phyloP scores from a whole-genome alignment of 2,888 invertebrate genomes.

The Sphaerophoria rueppellii region DNA sequence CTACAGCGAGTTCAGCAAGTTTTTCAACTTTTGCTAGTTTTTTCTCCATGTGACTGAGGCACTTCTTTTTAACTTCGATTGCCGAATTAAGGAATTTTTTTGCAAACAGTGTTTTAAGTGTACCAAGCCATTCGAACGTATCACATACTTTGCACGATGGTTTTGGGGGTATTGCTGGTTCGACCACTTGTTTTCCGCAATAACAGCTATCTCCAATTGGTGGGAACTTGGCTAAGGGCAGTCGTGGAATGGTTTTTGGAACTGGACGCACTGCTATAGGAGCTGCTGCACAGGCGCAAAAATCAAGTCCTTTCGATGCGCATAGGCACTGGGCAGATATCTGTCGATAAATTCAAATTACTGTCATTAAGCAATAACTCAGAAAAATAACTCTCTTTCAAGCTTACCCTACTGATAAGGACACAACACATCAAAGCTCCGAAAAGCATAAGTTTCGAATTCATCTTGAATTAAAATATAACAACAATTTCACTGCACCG shows the following conservation, averaged over 20 bases:
- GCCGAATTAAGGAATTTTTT: constrained; percentile 77
- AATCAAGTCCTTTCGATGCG: constrained; percentile 78
- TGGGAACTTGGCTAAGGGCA: constrained; percentile 75
- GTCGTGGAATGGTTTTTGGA: constrained; percentile 65
- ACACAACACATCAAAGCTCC: constrained; percentile 54
- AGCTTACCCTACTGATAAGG: constrained; percentile 45
- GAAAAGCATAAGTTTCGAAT: constrained; percentile 28
- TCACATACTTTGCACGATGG: constrained; percentile 79
- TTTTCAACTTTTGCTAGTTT: constrained; percentile 76
- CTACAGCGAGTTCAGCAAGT: constrained; percentile 32
- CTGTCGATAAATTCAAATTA: constrained; percentile 66
- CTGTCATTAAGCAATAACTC: background rate
- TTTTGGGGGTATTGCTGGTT: constrained; percentile 79
- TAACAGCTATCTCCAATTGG: constrained; percentile 81
- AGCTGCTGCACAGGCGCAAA: constrained; percentile 74
- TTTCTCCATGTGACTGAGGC: constrained; percentile 76
- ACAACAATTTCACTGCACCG: too few species aligned
- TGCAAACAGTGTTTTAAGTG: constrained; percentile 77
- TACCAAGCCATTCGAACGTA: constrained; percentile 76
- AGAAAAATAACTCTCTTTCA: background rate
- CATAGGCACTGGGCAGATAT: constrained; percentile 78
- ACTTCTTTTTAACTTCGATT: constrained; percentile 76
- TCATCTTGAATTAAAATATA: constrained; percentile 19
- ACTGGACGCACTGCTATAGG: constrained; percentile 43
- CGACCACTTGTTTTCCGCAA: constrained; percentile 80